phyloP scores from a whole-genome alignment of 2,888 invertebrate genomes.

The Hemicrepidius hirtus region DNA sequence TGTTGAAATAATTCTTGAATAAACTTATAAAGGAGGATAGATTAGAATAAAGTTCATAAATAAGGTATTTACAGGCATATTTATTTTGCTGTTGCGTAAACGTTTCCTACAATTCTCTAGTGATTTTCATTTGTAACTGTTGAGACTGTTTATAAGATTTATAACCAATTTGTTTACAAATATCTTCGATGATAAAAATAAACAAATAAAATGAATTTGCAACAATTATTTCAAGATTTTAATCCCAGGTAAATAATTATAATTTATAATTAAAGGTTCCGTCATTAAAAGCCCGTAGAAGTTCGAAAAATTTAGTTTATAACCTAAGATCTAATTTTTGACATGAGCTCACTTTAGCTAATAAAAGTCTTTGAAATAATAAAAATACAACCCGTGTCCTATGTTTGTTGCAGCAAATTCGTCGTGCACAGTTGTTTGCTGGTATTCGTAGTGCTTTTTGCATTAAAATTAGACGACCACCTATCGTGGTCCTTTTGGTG shows the following conservation, averaged over 20 bases:
- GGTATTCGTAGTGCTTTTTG: slow-evolving; percentile 92
- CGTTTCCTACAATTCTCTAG: too few species aligned
- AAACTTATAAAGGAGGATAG: too few species aligned
- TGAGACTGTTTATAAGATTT: not conserved
- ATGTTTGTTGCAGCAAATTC: slow-evolving; percentile 90
- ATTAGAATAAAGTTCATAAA: too few species aligned
- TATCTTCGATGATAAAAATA: not conserved
- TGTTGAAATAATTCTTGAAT: too few species aligned
- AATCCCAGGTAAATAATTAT: slow-evolving; percentile 84
- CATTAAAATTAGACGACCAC: slow-evolving; percentile 90
- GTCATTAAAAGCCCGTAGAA: slow-evolving; percentile 7
- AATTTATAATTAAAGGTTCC: too few species aligned
- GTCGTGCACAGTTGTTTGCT: slow-evolving; percentile 95
- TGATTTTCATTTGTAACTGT: too few species aligned
- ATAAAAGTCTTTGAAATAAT: not conserved
- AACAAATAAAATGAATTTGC: slow-evolving; percentile 84
- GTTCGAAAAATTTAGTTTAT: slow-evolving; percentile 10
- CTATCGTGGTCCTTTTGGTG: slow-evolving; percentile 97
- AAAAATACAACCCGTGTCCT: slow-evolving; percentile 36
- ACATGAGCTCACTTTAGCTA: slow-evolving; percentile 33
- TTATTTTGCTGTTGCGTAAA: too few species aligned
- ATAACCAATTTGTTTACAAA: slow-evolving; percentile 16
- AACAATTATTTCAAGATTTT: slow-evolving; percentile 92
- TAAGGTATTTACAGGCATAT: too few species aligned
- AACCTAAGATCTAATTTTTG: slow-evolving; percentile 12